These are phyloP conservation scores for Ericerus pela DNA, from an alignment of 1,140 invertebrate genomes.

Conservation along the genomic window DNA sequence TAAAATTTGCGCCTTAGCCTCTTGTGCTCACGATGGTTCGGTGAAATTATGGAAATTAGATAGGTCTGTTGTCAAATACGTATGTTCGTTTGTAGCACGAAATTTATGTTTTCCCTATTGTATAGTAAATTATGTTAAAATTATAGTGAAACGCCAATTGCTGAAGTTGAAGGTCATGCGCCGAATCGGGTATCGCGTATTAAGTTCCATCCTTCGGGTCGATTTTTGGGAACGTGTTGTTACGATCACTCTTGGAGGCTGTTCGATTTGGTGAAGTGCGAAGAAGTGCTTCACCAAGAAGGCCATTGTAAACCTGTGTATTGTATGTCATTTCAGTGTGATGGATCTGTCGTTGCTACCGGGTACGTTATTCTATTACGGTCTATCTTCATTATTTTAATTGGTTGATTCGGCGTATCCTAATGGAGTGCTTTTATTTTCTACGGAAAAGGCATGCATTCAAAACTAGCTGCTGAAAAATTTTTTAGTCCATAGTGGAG, in stretches of 20 bases:
- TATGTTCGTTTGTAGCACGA: neutral
- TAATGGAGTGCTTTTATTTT: too few relatives aligned
- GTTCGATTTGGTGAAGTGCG: conserved; percentile 83
- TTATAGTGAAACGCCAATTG: conserved; percentile 61
- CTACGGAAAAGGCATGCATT: too few relatives aligned
- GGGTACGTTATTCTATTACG: conserved; percentile 40
- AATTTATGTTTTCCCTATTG: too few relatives aligned
- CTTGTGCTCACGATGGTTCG: conserved; percentile 80
- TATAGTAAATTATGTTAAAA: too few relatives aligned
- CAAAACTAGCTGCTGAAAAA: too few relatives aligned
- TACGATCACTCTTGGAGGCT: conserved; percentile 93
- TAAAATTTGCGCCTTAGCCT: conserved; percentile 61
- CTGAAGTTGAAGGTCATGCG: conserved; percentile 77
- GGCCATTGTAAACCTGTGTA: conserved; percentile 92
- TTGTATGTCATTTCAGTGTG: conserved; percentile 83
- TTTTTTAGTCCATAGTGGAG: too few relatives aligned
- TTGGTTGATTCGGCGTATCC: too few relatives aligned
- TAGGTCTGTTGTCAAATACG: conserved; percentile 37
- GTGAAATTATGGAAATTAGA: conserved; percentile 89
- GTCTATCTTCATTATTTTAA: too few relatives aligned
- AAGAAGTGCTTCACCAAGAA: conserved; percentile 95
- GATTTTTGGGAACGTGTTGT: conserved; percentile 87
- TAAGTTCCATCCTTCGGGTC: conserved; percentile 87
- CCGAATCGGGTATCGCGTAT: conserved; percentile 75
- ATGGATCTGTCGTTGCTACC: conserved; percentile 84